Base-by-base conservation (phyloP, 2,888 invertebrate species). In the Chorisops tibialis region DNA sequence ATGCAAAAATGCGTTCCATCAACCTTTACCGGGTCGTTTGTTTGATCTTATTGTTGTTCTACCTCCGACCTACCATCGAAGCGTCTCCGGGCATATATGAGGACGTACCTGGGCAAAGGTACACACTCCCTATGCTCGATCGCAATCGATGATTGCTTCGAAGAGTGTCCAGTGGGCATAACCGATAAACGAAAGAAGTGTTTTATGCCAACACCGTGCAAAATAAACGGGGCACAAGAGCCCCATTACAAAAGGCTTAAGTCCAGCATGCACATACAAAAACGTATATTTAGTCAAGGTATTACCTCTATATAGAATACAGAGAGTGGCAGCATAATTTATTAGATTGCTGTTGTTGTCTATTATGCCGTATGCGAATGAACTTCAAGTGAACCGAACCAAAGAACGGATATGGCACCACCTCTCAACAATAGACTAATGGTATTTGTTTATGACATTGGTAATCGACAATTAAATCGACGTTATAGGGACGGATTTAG, bases 381-480 rank as follows among this genome's bases (percentile, higher is more conserved):
- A 5, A 18, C 16, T 30, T 16, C 2, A 38, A 11, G 21, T 41
- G 18, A 35, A 16, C n/a, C 14, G 24, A 22, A 7, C 56, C 6
- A 30, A 19, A 43, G 43, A 24, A 16, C 45, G 30, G 56, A 45
- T 43, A 56, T 56, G 56, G 43, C 45, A 45, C 43, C 18, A 21
- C 43, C 43, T 45, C 11, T 24, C 56, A 56, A 56, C 56, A 56
- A 56, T 56, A 30, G 56, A 56, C 56, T 56, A 56, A 56, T 45
- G 56, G 56, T 45, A 56, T 56, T 56, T 56, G 56, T 45, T 56
- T 56, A 56, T 56, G 52, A 54, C 52, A 39, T 39, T 22, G 39
- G 56, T 56, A 56, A 56, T 56, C 56, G 56, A 56, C 56, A 56
- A 56, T 56, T 56, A 56, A 56, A 56, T 56, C 43, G 45, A 56